Conservation (phyloP, 2,113 vertebrate species). For the Athene cunicularia region DNA sequence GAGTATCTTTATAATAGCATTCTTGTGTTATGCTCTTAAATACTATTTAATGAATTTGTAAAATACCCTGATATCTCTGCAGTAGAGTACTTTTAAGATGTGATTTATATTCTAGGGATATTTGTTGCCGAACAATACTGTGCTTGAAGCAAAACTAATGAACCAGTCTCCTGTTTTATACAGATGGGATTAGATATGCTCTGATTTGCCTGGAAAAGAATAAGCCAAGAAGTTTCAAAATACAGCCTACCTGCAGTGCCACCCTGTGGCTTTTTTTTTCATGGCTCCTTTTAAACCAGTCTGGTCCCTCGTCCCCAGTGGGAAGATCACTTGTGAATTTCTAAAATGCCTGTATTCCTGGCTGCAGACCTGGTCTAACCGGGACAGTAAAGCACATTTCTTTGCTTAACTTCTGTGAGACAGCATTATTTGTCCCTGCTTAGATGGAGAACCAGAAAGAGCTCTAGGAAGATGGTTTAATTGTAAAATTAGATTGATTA, state of each 20-base stretch:
- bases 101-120: background rate
- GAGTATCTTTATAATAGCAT: background rate
- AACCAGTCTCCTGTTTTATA: background rate
- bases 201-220: background rate
- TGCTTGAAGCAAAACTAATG: background rate
- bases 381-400: background rate
- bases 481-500: background rate
- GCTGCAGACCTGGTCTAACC: background rate
- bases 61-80: background rate
- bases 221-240: background rate
- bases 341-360: background rate
- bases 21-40: background rate
- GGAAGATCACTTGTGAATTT: background rate
- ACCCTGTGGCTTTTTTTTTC: constrained; percentile 35
- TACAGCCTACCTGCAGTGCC: constrained; percentile 28
- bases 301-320: background rate
- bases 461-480: background rate
- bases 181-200: background rate
- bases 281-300: background rate
- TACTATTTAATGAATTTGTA: background rate
- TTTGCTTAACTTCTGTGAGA: background rate
- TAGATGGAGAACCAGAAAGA: background rate
- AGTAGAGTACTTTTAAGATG: background rate
- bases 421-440: background rate
- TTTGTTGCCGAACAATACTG: background rate